Percentiles rank a stretch among this genome's conserved stretches.
phyloP scores from a whole-genome alignment of 2,797 vertebrate genomes.

The Atherinosoma microstoma region DNA sequence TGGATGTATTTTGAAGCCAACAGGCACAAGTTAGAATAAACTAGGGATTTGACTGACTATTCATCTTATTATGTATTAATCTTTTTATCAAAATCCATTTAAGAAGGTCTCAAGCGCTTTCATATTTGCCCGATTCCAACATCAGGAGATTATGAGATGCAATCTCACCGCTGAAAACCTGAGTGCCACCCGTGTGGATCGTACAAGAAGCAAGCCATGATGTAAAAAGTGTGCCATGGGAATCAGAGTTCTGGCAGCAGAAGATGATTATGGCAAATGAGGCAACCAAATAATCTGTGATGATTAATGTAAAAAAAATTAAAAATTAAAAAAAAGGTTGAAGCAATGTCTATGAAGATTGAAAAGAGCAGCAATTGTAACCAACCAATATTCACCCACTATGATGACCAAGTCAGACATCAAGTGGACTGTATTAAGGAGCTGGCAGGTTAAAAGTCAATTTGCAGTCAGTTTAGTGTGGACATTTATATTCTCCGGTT shows the following conservation, averaged over 20 bases:
- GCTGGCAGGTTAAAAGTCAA: too few relatives aligned
- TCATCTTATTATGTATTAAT: background rate
- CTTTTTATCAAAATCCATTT: background rate
- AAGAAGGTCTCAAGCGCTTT: background rate
- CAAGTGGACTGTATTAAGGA: background rate
- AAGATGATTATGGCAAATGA: background rate
- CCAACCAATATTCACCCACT: background rate
- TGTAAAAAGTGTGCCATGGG: background rate
- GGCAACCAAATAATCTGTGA: background rate
- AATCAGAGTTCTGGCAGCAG: background rate
- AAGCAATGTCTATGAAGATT: background rate
- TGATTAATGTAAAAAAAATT: background rate
- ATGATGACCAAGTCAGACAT: background rate
- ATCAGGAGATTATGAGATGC: background rate
- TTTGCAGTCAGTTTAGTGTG: too few relatives aligned
- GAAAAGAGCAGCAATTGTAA: background rate
- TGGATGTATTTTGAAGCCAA: background rate
- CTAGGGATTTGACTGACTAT: background rate
- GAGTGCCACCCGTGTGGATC: background rate
- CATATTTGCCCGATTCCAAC: background rate
- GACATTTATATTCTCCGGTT: too few relatives aligned
- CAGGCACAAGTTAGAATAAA: background rate
- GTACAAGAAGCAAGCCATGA: background rate
- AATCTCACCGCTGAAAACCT: background rate
- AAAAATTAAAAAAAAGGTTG: background rate